Evolutionary conservation across 2,888 invertebrate genomes (phyloP), one percentile per base, ranked within the genome.

Genomic region (Cephus sareptanus): DNA sequence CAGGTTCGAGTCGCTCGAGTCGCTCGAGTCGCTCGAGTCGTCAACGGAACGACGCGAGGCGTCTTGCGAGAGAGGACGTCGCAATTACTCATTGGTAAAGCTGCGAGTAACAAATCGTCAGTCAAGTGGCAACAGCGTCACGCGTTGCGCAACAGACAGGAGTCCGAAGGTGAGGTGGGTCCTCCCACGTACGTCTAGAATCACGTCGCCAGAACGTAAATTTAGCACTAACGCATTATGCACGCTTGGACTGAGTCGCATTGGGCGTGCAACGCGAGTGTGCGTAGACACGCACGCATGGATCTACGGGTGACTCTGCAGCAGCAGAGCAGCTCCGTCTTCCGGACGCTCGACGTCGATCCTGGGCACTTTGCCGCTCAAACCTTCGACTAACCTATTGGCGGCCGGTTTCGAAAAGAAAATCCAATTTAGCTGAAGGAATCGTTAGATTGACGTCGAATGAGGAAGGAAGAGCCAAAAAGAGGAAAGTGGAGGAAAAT

Each of bases 191-290:
- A 87, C 84, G 87, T 86, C 84, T 84, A 86, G 86, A 86, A 84
- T 85, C 82, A 80, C 85, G 85, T 85, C 87, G 85, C 85, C 87
- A 85, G 85, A 85, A 88, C 89, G 90, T 91, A 91, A 91, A 91
- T 91, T 90, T 91, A 91, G 90, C 89, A 86, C 87, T 88, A 88
- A 89, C 88, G 90, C 89, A 90, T 91, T 90, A 90, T 90, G 87
- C 91, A 91, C 90, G 90, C 91, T 88, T 86, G 89, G 87, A 83
- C 87, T 88, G 84, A 85, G 85, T 86, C 88, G 91, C 87, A 89
- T 89, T 89, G 89, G 88, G 87, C 88, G 87, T 88, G 81, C 82
- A 85, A 83, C 31, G 70, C 15, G 70, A 30, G 70, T 70, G 70
- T 70, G 70, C 70, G 70, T 70, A 1, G 70, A 30, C 70, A 33